Evolutionary conservation across 2,888 invertebrate species (phyloP).

Genomic region (Schizotus pectinicornis): DNA sequence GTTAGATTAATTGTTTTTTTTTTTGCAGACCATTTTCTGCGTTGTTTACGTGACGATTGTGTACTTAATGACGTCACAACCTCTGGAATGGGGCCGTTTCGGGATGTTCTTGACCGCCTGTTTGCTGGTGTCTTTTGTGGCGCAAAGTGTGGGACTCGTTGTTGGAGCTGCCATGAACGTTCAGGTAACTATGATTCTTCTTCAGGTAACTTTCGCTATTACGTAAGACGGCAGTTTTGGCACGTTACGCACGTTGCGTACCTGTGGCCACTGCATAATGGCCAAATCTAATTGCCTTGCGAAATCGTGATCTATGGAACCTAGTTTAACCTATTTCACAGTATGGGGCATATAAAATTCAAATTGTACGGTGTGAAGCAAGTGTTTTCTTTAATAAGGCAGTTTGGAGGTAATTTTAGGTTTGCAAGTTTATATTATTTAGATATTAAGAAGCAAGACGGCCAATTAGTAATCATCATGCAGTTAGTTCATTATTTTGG

Average conservation of each 20-base stretch:
- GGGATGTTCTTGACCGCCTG: slow-evolving; percentile 89
- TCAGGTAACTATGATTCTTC: slow-evolving; percentile 62
- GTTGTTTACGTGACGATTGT: slow-evolving; percentile 90
- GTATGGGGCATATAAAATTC: too few species aligned
- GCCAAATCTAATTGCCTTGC: too few species aligned
- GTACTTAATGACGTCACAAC: slow-evolving; percentile 94
- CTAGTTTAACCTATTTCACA: too few species aligned
- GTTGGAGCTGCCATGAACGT: slow-evolving; percentile 96
- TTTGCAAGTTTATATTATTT: not conserved
- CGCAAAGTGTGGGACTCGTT: slow-evolving; percentile 93
- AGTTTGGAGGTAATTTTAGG: too few species aligned
- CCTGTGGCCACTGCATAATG: too few species aligned
- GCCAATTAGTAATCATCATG: not conserved
- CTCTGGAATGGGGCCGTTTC: slow-evolving; percentile 81
- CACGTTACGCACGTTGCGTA: too few species aligned
- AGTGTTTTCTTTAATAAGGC: too few species aligned
- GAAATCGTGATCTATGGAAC: too few species aligned
- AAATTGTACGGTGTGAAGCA: too few species aligned
- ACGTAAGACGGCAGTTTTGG: not conserved
- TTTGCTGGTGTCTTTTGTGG: slow-evolving; percentile 90
- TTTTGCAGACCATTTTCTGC: slow-evolving; percentile 87
- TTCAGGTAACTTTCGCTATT: slow-evolving; percentile 1
- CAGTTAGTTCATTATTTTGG: not conserved
- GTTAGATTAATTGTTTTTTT: slow-evolving; percentile 21
- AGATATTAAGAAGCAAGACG: not conserved